These are phyloP conservation scores for Todiramphus chloris DNA, from an alignment of 2,113 vertebrate genomes.

Conservation along the genomic window DNA sequence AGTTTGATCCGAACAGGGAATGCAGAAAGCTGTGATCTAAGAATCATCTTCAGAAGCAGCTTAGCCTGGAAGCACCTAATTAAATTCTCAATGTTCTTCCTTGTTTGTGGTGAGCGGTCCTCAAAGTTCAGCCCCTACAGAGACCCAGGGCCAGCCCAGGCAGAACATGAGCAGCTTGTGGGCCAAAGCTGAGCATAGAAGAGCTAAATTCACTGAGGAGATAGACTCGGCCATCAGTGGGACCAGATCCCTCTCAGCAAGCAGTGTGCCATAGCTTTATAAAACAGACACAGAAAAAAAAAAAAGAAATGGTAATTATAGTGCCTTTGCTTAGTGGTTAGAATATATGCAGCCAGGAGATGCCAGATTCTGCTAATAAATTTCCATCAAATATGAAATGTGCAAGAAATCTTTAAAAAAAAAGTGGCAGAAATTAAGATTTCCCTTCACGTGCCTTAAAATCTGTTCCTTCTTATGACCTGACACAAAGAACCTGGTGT, in stretches of 20 bases:
- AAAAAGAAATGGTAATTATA: not conserved
- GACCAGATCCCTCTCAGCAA: not conserved
- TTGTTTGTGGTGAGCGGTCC: not conserved
- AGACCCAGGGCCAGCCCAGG: not conserved
- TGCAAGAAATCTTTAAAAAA: not conserved
- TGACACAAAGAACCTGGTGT: not conserved
- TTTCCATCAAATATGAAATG: not conserved
- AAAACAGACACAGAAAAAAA: not conserved
- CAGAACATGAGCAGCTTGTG: not conserved
- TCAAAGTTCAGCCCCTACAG: not conserved
- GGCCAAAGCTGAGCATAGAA: not conserved
- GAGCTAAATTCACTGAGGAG: not conserved
- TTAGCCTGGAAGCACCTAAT: not conserved
- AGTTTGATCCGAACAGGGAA: not conserved
- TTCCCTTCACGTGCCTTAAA: not conserved
- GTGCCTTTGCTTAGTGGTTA: not conserved
- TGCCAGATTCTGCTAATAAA: not conserved
- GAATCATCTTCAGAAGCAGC: not conserved
- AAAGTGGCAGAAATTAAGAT: not conserved
- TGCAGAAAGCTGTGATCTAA: not conserved
- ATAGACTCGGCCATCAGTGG: not conserved
- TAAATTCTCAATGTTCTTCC: not conserved
- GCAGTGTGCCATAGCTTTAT: not conserved
- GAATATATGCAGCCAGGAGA: not conserved
- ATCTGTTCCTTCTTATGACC: not conserved